Evolutionary conservation across 37 sponge, comb jelly and placozoan species (phyloP).

Genomic region (Amphimedon queenslandica): DNA sequence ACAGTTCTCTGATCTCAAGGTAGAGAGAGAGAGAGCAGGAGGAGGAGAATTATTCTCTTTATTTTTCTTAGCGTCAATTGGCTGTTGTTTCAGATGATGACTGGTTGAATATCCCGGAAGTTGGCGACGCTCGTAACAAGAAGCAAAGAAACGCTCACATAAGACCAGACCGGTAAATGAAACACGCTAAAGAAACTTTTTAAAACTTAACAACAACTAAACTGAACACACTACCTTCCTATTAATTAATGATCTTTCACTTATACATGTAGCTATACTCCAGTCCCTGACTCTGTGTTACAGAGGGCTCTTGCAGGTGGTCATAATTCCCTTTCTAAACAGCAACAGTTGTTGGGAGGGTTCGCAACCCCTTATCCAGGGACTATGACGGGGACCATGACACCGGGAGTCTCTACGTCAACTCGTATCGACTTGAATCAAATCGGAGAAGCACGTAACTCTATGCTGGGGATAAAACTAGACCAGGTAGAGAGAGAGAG

Average conservation of each 20-base stretch:
- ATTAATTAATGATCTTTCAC: background rate
- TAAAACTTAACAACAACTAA: too few species aligned
- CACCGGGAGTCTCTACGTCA: conserved; percentile 75
- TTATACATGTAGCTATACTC: conserved; percentile 54
- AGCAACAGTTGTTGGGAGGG: conserved; percentile 69
- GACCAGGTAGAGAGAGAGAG: too few species aligned
- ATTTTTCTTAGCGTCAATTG: conserved; percentile 61
- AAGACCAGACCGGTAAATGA: conserved; percentile 69
- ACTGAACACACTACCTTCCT: background rate
- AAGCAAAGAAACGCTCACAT: conserved; percentile 79
- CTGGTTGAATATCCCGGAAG: conserved; percentile 93
- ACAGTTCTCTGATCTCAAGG: conserved; percentile 96
- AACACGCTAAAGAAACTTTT: background rate
- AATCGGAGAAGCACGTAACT: conserved; percentile 96
- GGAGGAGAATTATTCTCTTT: background rate
- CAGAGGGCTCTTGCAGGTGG: conserved; percentile 23
- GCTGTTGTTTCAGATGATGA: conserved; percentile 70
- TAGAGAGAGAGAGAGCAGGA: conserved; percentile 5
- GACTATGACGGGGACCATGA: conserved; percentile 64
- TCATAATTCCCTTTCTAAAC: conserved; percentile 40
- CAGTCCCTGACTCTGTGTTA: conserved; percentile 84
- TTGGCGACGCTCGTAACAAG: conserved; percentile 86
- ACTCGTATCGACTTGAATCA: conserved; percentile 86
- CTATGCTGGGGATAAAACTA: conserved; percentile 91
- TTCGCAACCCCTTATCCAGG: conserved; percentile 62